Evolutionary conservation across 2,797 vertebrate species (phyloP).

Genomic region (Sphenodon punctatus): DNA sequence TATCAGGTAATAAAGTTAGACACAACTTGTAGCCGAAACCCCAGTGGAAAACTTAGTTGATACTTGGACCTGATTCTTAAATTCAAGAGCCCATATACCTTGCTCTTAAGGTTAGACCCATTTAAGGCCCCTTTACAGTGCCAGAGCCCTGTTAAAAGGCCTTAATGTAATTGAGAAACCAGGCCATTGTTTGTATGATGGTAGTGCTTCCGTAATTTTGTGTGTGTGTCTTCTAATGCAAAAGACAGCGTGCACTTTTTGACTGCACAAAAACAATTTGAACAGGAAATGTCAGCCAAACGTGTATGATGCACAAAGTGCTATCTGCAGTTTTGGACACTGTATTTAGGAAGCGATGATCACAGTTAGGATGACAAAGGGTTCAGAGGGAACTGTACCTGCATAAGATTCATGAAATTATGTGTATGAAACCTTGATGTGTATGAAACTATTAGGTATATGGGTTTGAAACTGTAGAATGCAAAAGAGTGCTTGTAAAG

Average conservation of each 20-base stretch:
- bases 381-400: not conserved
- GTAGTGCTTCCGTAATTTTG: not conserved
- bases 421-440: not conserved
- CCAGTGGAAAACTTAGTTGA: constrained; percentile 19
- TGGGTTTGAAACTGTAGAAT: not conserved
- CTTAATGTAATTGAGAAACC: not conserved
- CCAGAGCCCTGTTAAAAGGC: not conserved
- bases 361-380: not conserved
- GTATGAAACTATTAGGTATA: not conserved
- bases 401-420: not conserved
- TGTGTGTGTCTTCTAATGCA: not conserved
- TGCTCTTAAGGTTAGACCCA: no score
- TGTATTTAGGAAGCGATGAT: not conserved
- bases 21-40: not conserved
- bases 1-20: constrained; percentile 29
- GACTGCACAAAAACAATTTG: not conserved
- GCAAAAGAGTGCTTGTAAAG: not conserved
- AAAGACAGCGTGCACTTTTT: constrained; percentile 16
- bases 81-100: no score
- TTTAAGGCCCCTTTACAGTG: not conserved
- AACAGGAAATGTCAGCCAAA: not conserved
- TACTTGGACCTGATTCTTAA: not conserved
- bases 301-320: not conserved
- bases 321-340: not conserved
- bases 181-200: not conserved